Conservation (phyloP, 2,797 vertebrate genomes). For the Myotis vivesi region DNA sequence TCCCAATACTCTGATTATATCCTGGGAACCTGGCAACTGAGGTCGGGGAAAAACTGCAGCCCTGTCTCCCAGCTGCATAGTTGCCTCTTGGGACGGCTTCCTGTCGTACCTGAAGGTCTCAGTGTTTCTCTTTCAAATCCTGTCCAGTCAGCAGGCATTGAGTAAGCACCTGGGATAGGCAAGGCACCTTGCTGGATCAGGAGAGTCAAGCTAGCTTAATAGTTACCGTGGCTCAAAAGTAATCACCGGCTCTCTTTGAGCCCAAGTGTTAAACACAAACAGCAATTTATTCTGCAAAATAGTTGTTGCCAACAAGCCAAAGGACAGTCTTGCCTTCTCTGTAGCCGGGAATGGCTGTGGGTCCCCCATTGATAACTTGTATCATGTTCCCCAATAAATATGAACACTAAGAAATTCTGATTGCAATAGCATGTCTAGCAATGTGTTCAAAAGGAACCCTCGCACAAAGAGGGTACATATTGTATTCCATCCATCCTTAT, state of each 20-base stretch:
- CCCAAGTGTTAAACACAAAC: not conserved
- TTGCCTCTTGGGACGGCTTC: not conserved
- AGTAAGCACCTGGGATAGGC: not conserved
- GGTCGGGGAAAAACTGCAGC: not conserved
- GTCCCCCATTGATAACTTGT: not conserved
- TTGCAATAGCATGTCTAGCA: not conserved
- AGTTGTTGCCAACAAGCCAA: not conserved
- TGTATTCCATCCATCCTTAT: not conserved
- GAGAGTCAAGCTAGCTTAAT: not conserved
- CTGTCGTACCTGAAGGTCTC: not conserved
- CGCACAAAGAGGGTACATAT: not conserved
- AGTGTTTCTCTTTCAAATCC: conserved; percentile 21
- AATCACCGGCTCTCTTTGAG: not conserved
- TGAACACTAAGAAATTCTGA: conserved; percentile 2
- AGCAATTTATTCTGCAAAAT: conserved; percentile 12
- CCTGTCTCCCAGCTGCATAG: conserved; percentile 12
- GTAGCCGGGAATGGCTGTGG: not conserved
- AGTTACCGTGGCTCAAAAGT: not conserved
- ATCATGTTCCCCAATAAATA: not conserved
- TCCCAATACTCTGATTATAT: not conserved
- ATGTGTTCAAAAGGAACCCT: not conserved
- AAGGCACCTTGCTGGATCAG: not conserved
- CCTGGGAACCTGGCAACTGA: conserved; percentile 1
- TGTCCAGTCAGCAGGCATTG: not conserved
- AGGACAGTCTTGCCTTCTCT: not conserved